Percentiles rank a stretch among this genome's conserved stretches.
Evolutionary conservation across 2,888 invertebrate genomes (phyloP).

Genomic region (Tinea semifulvella): DNA sequence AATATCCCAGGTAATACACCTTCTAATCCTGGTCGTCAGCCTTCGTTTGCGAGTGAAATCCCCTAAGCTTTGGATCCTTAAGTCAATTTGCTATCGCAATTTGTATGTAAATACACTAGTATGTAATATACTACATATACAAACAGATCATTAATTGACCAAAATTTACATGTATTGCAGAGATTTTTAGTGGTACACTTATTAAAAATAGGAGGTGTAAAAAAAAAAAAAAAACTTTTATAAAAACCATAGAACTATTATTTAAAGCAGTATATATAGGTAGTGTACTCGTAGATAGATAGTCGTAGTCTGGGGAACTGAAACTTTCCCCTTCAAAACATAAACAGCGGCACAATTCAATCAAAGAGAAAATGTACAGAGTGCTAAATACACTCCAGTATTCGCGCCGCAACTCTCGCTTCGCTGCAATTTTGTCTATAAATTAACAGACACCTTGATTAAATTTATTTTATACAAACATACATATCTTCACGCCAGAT

Average conservation of each 20-base stretch:
- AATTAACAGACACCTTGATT: conserved; percentile 10
- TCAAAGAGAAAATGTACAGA: conserved; percentile 11
- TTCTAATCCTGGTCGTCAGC: conserved; percentile 22
- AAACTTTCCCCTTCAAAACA: conserved; percentile 5
- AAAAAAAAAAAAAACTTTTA: too few species aligned
- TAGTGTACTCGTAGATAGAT: too few species aligned
- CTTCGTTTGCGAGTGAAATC: conserved; percentile 10
- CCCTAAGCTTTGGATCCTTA: conserved; percentile 1
- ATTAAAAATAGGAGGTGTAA: too few species aligned
- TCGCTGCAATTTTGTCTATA: conserved; percentile 11
- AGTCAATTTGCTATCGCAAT: background rate
- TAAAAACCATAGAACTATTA: too few species aligned
- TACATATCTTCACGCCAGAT: too few species aligned
- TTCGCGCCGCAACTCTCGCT: conserved; percentile 1
- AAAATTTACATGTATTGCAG: too few species aligned
- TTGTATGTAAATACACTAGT: too few species aligned
- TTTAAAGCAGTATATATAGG: too few species aligned
- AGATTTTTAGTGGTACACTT: too few species aligned
- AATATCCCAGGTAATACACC: conserved; percentile 20
- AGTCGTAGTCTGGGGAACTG: background rate
- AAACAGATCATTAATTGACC: too few species aligned
- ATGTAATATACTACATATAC: too few species aligned
- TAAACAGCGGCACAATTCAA: conserved; percentile 11
- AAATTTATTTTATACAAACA: conserved; percentile 1
- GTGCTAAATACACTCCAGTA: conserved; percentile 4